Evolutionary conservation across 2,113 vertebrate genomes (phyloP), one percentile per base, ranked within the genome.

Genomic region (Lepus timidus): DNA sequence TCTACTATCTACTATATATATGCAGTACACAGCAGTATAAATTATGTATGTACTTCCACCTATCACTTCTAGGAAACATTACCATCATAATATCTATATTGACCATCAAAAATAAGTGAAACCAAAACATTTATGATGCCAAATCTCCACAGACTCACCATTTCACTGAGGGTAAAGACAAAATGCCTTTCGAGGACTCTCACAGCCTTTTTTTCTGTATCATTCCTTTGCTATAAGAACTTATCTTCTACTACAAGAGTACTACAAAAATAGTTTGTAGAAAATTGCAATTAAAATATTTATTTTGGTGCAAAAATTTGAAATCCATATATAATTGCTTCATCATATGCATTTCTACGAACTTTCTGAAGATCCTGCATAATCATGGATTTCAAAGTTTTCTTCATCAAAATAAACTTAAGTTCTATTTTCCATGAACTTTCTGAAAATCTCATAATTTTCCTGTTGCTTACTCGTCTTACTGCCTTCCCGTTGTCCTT

Each of bases 21-120:
- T 33, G 2, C 6, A 58, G 39, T 33, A 29, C 6, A n/a, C 2
- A 62, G 6, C 3, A 23, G 19, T 17, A 11, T 29, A 4, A 33
- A 51, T 10, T 6, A 7, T 4, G 31, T 22, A 6, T 1, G n/a
- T 75, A 3, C 1, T 62, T 20, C 58, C 20, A 6, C 1, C 19
- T 0, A 4, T 31, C 9, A 25, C 6, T 11, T 12, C 31, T 23
- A 29, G 1, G 9, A 4, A 44, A 4, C 19, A 22, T 44, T n/a
- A 4, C 8, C 3, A 44, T 33, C 25, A 33, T 2, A 52, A 62
- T 31, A 64, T 1, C 6, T 12, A 90, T 16, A 70, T 16, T 52
- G 65, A 27, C 6, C 17, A 71, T 44, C 19, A 71, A 80, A 91
- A 62, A 4, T n/a, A 88, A 75, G 36, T 79, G 9, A 62, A 67